Percentiles rank a stretch among this genome's conserved stretches.
These are phyloP conservation scores for Drosophila ezoana DNA, from an alignment of 2,888 invertebrate species.

Conservation along the genomic window DNA sequence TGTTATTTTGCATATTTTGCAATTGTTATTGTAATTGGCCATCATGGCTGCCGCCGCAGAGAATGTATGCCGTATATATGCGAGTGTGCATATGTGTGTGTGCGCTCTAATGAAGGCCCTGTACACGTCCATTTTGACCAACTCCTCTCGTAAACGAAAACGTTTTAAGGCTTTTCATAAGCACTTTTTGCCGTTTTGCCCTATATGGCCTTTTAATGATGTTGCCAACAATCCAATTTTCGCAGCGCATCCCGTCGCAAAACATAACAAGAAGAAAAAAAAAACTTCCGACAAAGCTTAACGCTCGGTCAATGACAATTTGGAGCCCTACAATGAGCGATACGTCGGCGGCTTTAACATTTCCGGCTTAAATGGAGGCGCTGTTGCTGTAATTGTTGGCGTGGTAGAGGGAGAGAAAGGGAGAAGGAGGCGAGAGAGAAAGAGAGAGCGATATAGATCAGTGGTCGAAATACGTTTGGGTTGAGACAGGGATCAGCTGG, in stretches of 20 bases:
- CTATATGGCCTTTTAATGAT: slow-evolving; percentile 54
- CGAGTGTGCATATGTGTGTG: not conserved
- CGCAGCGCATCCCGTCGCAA: slow-evolving; percentile 25
- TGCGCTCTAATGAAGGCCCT: slow-evolving; percentile 52
- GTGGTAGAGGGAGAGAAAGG: not conserved
- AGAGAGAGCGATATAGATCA: not conserved
- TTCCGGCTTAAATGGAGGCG: slow-evolving; percentile 51
- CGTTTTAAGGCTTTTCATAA: slow-evolving; percentile 81
- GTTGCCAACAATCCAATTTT: slow-evolving; percentile 36
- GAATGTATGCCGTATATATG: slow-evolving; percentile 1
- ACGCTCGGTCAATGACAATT: slow-evolving; percentile 56
- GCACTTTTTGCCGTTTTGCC: slow-evolving; percentile 41
- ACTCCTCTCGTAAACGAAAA: slow-evolving; percentile 82
- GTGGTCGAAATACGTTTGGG: not conserved
- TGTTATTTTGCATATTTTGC: slow-evolving; percentile 66
- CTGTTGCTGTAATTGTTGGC: slow-evolving; percentile 35
- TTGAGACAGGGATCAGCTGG: slow-evolving; percentile 14
- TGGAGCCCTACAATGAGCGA: slow-evolving; percentile 34
- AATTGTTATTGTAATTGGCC: slow-evolving; percentile 77
- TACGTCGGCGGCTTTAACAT: slow-evolving; percentile 36
- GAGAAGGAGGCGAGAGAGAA: not conserved
- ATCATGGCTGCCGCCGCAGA: slow-evolving; percentile 61
- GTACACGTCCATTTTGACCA: slow-evolving; percentile 57
- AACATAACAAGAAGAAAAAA: not conserved
- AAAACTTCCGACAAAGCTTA: slow-evolving; percentile 56